These are phyloP conservation scores for Germaria angustata DNA, from an alignment of 2,888 invertebrate species.

Conservation along the genomic window DNA sequence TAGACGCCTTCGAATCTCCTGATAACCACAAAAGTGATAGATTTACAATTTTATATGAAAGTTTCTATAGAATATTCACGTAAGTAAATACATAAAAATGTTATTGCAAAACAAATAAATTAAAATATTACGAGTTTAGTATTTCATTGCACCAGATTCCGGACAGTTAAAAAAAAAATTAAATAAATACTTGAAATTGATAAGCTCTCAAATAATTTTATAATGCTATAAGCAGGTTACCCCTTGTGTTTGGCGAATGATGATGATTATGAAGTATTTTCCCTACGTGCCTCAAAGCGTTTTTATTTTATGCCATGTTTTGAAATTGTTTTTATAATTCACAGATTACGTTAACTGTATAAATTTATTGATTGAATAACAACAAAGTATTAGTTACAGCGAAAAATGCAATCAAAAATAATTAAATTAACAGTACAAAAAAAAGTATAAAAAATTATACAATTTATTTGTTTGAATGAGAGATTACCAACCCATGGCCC, in stretches of 20 bases:
- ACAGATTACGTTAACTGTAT: background rate
- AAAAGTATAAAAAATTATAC: constrained; percentile 16
- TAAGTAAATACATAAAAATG: too few species aligned
- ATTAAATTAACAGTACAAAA: constrained; percentile 8
- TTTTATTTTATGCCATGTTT: background rate
- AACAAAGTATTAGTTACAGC: background rate
- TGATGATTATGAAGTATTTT: background rate
- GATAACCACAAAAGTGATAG: too few species aligned
- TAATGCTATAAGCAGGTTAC: background rate
- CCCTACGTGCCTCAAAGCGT: constrained; percentile 18
- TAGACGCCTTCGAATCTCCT: too few species aligned
- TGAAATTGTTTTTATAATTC: background rate
- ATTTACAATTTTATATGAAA: too few species aligned
- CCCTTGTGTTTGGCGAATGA: background rate
- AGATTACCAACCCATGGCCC: constrained; percentile 3
- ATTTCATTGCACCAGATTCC: too few species aligned
- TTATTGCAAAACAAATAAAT: too few species aligned
- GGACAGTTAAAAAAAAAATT: too few species aligned
- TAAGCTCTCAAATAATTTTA: constrained; percentile 7
- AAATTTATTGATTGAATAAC: constrained; percentile 38
- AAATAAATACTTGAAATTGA: background rate
- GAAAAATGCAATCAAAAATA: background rate
- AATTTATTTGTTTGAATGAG: background rate
- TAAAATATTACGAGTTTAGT: too few species aligned
- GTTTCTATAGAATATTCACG: too few species aligned